Percentiles rank a stretch among this genome's conserved stretches.
phyloP scores from a whole-genome alignment of 2,888 invertebrate genomes.

The Amblyjoppa proteus region DNA sequence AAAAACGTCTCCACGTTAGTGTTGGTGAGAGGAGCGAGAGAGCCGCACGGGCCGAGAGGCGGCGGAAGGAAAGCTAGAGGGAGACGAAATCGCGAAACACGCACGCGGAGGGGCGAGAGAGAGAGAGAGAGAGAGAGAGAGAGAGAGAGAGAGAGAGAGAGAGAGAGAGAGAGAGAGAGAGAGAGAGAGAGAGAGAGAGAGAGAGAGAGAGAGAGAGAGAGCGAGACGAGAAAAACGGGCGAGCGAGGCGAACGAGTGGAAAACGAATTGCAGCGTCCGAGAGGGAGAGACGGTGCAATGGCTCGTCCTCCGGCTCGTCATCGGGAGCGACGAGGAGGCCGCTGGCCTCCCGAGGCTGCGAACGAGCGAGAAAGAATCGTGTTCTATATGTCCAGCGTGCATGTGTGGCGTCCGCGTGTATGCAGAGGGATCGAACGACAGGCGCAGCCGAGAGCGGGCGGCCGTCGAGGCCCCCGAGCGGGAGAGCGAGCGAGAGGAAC shows the following conservation, averaged over 20 bases:
- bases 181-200: constrained; percentile 61
- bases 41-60: neutral
- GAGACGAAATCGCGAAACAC: constrained; percentile 4
- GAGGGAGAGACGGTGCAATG: constrained; percentile 39
- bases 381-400: constrained; percentile 14
- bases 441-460: constrained; percentile 62
- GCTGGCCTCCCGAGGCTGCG: constrained; percentile 4
- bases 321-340: constrained; percentile 45
- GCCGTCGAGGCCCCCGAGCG: neutral
- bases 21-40: constrained; percentile 24
- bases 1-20: constrained; percentile 8
- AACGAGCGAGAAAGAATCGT: constrained; percentile 31
- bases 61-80: constrained; percentile 15
- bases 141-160: constrained; percentile 59
- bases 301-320: constrained; percentile 15
- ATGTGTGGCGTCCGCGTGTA: neutral
- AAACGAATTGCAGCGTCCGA: constrained; percentile 30
- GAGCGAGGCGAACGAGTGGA: constrained; percentile 51
- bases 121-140: constrained; percentile 62
- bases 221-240: constrained; percentile 52
- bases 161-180: constrained; percentile 62
- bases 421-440: constrained; percentile 60
- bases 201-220: constrained; percentile 61
- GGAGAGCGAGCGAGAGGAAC: constrained; percentile 39
- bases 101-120: constrained; percentile 52